These are phyloP conservation scores for Xiphias gladius DNA, from an alignment of 2,113 vertebrate genomes.

Conservation along the genomic window DNA sequence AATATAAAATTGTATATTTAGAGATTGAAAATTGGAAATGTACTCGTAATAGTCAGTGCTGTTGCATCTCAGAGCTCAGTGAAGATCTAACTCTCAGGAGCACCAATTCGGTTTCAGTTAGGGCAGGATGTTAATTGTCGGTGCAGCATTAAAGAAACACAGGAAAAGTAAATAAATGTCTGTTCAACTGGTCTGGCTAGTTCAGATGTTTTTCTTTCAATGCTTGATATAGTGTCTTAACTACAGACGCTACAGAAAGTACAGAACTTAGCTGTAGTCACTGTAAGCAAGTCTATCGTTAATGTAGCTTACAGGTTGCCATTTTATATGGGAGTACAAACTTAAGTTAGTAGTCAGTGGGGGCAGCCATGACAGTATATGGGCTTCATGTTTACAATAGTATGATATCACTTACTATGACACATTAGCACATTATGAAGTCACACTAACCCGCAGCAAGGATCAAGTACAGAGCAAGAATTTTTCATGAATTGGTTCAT, in stretches of 20 bases:
- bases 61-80: background rate
- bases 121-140: background rate
- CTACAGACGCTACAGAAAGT: background rate
- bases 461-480: background rate
- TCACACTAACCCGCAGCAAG: background rate
- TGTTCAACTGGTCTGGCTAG: background rate
- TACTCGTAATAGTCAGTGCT: background rate
- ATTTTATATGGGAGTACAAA: background rate
- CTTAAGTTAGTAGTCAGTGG: background rate
- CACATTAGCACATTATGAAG: background rate
- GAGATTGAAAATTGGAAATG: background rate
- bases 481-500: background rate
- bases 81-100: background rate
- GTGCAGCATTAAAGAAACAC: background rate
- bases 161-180: background rate
- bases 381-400: background rate
- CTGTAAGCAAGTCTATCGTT: background rate
- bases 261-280: too few relatives aligned
- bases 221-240: background rate
- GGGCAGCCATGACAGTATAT: background rate
- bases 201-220: too few relatives aligned
- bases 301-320: background rate
- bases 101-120: background rate
- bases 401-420: background rate
- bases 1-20: background rate